Evolutionary conservation across 2,797 vertebrate species (phyloP), one percentile per base, ranked within the genome.

Genomic region (Enteromius fasciolatus): DNA sequence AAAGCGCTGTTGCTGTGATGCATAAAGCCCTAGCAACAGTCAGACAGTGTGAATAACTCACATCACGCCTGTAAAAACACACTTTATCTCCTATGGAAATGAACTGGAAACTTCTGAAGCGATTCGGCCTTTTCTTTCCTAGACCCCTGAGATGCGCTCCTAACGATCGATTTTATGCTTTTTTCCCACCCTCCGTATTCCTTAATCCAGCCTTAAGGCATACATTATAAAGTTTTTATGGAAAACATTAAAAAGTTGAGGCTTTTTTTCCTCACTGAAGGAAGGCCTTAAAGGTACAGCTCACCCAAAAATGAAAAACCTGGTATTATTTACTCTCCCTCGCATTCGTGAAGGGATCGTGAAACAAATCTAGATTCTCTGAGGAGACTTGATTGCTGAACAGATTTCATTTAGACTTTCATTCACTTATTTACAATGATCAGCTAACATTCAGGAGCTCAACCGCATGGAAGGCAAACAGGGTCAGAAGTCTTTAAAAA

Each of bases 81-180:
- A 64, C 69, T 74, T 74, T 74, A 83, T 76, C 77, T 75, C 64
- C 17, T 20, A 39, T 74, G 72, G 72, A 69, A 80, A 69, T 76
- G 14, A 44, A 68, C 77, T 36, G 52, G 41, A 80, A 84, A 33
- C 72, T 70, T 80, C 61, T 76, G 78, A 80, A 33, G 64, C 14
- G 14, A 33, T 74, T 23, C 50, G 0, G 57, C 28, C 28, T 59
- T 81, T 76, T 57, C 70, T 54, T 76, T 76, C 61, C 23, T 3
- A 57, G 63, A 67, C 80, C 63, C 72, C 31, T 57, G 72, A 82
- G 80, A 68, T 67, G 33, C 57, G 2, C 36, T 50, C 46, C 23
- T 82, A 82, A 82, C 25, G 61, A 82, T 76, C 33, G 18, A 76
- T 68, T 82, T 76, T 33, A 82, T 82, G 80, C 25, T 31, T 76